Evolutionary conservation across 2,888 invertebrate species (phyloP).

Genomic region (Acanthosepion pharaonis): DNA sequence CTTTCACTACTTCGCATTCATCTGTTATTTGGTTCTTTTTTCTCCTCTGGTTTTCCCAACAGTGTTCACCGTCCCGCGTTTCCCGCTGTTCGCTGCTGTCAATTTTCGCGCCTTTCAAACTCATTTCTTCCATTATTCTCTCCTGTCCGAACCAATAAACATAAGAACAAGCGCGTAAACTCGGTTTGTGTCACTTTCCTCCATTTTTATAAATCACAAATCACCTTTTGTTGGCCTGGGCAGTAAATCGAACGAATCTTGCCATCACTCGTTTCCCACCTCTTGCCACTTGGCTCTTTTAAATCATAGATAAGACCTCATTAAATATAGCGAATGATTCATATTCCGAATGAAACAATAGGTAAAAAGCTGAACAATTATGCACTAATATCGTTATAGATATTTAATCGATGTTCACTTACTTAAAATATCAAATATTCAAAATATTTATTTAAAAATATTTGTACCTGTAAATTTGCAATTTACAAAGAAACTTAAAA

Average conservation of each 20-base stretch:
- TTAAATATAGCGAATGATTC: background rate
- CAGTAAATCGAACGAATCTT: background rate
- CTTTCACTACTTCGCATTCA: no score
- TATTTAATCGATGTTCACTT: no score
- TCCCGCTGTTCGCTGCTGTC: background rate
- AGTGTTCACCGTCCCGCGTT: no score
- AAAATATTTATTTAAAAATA: no score
- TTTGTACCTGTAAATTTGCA: no score
- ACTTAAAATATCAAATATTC: no score
- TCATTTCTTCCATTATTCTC: background rate
- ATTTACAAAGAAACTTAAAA: no score
- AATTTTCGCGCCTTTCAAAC: background rate
- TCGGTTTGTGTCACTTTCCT: background rate
- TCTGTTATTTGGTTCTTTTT: no score
- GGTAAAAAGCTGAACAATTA: no score
- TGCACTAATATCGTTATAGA: no score
- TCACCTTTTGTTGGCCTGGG: background rate
- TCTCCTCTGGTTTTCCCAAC: no score
- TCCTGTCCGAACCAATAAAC: background rate
- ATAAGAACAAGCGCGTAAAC: background rate
- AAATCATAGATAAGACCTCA: background rate
- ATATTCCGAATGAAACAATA: background rate
- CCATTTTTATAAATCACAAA: slow-evolving; percentile 33
- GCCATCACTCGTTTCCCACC: background rate
- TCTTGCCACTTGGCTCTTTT: background rate